Evolutionary conservation across 2,888 invertebrate genomes (phyloP), one percentile per base, ranked within the genome.

Genomic region (Mallateleia sp.): DNA sequence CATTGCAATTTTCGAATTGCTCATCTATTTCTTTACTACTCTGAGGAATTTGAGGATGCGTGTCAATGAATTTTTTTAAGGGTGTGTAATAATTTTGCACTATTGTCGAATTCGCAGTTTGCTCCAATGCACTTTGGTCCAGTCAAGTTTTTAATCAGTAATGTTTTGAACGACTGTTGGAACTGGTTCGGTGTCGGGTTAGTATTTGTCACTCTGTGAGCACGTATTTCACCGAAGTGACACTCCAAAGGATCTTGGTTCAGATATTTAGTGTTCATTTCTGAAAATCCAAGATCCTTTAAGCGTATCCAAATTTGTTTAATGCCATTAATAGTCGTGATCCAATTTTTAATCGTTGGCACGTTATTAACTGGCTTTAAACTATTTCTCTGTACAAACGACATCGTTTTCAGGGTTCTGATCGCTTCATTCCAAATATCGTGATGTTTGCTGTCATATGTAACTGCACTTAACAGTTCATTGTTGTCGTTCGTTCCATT

Each of bases 181-280:
- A 52, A 69, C 22, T 69, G 69, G 14, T 22, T 5, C 8, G 52
- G 69, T 50, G 69, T 69, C 15, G 69, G 69, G 14, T 52, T 69
- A 4, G 32, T 54, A 38, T 69, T 69, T 38, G 34, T 32, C 9
- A 22, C 8, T 8, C 69, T 3, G 22, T 69, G 69, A 24, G 22
- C 24, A 9, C 69, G 52, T 3, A 54, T 54, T n/a, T 22, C n/a
- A n/a, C 54, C n/a, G 15, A 69, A 69, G 14, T 32, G 32, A 20
- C 38, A n/a, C 32, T 69, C 69, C 1, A 69, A 11, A 18, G 69
- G 54, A 69, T 69, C 69, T 32, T 54, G 69, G 18, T 38, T 69
- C 7, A 69, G 9, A 54, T 69, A 18, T 24, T 69, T 52, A 11
- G 69, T 69, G 8, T 22, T 38, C 1, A 69, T 6, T n/a, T 34